These are phyloP conservation scores for Lissonota sp. DNA, from an alignment of 2,888 invertebrate genomes.

Conservation along the genomic window DNA sequence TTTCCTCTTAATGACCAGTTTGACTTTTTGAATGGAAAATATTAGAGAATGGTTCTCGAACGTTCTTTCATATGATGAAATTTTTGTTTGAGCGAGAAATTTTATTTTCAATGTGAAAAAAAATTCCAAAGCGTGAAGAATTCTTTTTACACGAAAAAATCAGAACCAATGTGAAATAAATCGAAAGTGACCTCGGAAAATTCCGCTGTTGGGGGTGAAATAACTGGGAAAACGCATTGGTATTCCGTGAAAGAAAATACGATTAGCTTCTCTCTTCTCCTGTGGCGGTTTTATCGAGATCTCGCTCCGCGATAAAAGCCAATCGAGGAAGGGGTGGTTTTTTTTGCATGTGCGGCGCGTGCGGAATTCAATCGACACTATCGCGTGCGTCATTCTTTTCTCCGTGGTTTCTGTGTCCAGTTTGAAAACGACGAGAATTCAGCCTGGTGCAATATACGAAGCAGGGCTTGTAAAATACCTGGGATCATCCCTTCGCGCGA, in stretches of 20 bases:
- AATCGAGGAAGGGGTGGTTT: conserved; percentile 33
- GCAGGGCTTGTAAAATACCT: no score
- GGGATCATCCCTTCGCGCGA: not conserved
- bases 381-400: conserved; percentile 11
- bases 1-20: no score
- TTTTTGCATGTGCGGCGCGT: conserved; percentile 46
- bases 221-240: conserved; percentile 69
- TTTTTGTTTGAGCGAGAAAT: no score
- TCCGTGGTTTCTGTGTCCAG: conserved; percentile 24
- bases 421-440: conserved; percentile 42
- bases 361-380: conserved; percentile 52
- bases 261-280: conserved; percentile 72
- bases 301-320: conserved; percentile 34
- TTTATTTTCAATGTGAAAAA: no score
- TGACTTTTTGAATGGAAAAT: no score
- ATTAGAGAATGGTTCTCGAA: no score
- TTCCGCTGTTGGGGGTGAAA: conserved; percentile 36
- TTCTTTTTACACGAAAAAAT: no score
- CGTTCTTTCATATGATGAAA: no score
- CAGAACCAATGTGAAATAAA: conserved; percentile 1
- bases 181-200: conserved; percentile 28
- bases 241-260: conserved; percentile 74
- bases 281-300: conserved; percentile 56
- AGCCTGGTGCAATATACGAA: conserved; percentile 39
- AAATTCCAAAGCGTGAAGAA: no score